Evolutionary conservation across 2,113 vertebrate genomes (phyloP).

Genomic region (Labeo catla): DNA sequence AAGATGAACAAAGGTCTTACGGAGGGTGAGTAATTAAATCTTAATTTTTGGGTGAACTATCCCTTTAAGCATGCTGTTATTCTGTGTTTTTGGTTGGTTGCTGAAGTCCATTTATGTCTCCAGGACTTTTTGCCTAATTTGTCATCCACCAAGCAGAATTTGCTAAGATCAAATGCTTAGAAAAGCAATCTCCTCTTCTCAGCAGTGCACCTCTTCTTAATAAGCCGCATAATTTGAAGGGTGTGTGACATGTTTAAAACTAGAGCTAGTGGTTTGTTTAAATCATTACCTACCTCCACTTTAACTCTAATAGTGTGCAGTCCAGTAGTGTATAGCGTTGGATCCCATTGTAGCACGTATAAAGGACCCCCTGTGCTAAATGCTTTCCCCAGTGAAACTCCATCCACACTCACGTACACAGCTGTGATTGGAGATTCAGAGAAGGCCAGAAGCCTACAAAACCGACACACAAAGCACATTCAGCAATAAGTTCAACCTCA

Average conservation of each 20-base stretch:
- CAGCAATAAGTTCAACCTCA: background rate
- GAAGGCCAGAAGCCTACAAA: conserved; percentile 87
- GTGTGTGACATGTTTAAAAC: background rate
- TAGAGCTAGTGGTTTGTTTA: background rate
- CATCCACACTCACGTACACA: conserved; percentile 84
- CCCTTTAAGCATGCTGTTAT: background rate
- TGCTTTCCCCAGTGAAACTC: conserved; percentile 78
- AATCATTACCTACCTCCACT: conserved; percentile 80
- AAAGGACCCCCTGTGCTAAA: conserved; percentile 85
- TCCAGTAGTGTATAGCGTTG: conserved; percentile 81
- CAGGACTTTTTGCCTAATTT: background rate
- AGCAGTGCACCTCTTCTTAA: background rate
- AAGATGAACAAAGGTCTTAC: too few relatives aligned
- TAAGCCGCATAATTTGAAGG: background rate
- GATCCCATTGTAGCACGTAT: conserved; percentile 86
- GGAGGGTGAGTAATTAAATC: too few relatives aligned
- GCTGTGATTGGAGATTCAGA: conserved; percentile 83
- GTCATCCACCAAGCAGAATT: background rate
- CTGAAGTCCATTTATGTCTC: background rate
- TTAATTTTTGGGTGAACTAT: too few relatives aligned
- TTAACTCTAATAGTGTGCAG: conserved; percentile 86
- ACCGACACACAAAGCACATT: background rate
- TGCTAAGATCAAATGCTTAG: background rate
- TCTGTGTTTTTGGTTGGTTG: background rate
- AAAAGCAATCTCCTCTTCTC: background rate